A percentile compares a stretch with the other conserved stretches of the same genome.
These are phyloP conservation scores for Zoanthus solanderi DNA, from an alignment of 92 coral and sea anemone species.

Conservation along the genomic window DNA sequence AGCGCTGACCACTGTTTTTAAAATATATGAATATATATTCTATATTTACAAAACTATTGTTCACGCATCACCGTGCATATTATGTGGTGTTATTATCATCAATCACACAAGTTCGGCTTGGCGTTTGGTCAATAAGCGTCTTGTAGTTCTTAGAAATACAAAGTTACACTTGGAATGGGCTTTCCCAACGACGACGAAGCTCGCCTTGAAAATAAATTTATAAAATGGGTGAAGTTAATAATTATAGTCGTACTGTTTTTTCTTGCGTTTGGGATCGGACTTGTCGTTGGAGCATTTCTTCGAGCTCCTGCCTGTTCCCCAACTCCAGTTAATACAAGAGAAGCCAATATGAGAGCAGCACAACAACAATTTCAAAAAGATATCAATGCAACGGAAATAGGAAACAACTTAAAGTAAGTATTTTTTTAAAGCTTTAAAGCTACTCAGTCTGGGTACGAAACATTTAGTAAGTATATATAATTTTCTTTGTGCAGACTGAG, in stretches of 20 bases:
- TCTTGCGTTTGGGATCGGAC: constrained; percentile 37
- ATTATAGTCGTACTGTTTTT: constrained; percentile 19
- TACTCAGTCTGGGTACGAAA: neutral
- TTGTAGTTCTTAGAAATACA: neutral
- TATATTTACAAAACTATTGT: neutral
- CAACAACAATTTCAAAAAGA: constrained; percentile 3
- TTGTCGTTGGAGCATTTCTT: constrained; percentile 40
- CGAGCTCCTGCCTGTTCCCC: constrained; percentile 17
- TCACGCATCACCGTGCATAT: neutral
- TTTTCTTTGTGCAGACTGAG: neutral
- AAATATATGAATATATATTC: neutral
- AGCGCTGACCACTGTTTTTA: neutral
- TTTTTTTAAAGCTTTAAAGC: neutral
- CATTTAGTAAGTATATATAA: neutral
- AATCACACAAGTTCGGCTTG: neutral
- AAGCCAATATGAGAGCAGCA: constrained; percentile 1
- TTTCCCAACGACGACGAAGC: neutral
- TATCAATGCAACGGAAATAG: constrained; percentile 38
- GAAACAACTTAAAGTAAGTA: constrained; percentile 19
- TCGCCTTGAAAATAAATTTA: neutral
- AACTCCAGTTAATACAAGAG: constrained; percentile 6
- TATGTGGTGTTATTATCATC: neutral
- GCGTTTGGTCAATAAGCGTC: neutral
- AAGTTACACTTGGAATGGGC: neutral
- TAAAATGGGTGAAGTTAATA: constrained; percentile 4